phyloP scores from a whole-genome alignment of 1,140 invertebrate genomes.

The Brachionus rotundiformis region DNA sequence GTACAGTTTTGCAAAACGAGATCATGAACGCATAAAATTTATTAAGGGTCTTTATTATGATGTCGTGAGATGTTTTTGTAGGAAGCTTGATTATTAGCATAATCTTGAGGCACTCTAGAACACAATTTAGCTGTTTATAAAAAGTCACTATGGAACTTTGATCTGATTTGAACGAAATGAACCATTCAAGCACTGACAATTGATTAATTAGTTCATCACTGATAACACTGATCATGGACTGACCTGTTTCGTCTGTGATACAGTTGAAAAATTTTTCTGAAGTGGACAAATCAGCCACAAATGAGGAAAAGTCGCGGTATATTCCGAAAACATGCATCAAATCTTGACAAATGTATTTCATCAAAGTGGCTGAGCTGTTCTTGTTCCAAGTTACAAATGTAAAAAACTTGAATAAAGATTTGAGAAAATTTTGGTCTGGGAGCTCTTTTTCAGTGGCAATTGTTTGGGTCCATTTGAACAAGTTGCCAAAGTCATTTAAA shows the following conservation, averaged over 20 bases:
- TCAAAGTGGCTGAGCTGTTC: conserved; percentile 42
- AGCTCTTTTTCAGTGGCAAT: background rate
- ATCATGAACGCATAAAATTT: conserved; percentile 48
- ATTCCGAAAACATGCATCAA: conserved; percentile 34
- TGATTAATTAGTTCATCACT: conserved; percentile 31
- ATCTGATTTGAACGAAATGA: conserved; percentile 49
- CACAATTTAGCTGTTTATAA: conserved; percentile 46
- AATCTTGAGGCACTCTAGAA: conserved; percentile 17
- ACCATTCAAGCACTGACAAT: conserved; percentile 33
- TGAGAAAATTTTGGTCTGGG: conserved; percentile 18
- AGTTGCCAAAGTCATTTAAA: conserved; percentile 22
- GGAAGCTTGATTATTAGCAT: conserved; percentile 34
- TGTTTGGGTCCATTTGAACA: conserved; percentile 50
- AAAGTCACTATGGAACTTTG: conserved; percentile 25
- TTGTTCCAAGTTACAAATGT: conserved; percentile 51
- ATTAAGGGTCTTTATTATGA: background rate
- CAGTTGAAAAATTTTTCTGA: conserved; percentile 29
- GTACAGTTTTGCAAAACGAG: conserved; percentile 36
- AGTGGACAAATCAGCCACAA: conserved; percentile 18
- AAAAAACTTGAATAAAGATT: conserved; percentile 45
- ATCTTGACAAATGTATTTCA: conserved; percentile 50
- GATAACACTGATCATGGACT: conserved; percentile 15
- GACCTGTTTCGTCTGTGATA: conserved; percentile 18
- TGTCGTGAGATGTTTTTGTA: background rate
- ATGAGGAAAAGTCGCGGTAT: background rate